Base-by-base conservation (phyloP, 2,797 vertebrate genomes). In the Sciurus carolinensis region DNA sequence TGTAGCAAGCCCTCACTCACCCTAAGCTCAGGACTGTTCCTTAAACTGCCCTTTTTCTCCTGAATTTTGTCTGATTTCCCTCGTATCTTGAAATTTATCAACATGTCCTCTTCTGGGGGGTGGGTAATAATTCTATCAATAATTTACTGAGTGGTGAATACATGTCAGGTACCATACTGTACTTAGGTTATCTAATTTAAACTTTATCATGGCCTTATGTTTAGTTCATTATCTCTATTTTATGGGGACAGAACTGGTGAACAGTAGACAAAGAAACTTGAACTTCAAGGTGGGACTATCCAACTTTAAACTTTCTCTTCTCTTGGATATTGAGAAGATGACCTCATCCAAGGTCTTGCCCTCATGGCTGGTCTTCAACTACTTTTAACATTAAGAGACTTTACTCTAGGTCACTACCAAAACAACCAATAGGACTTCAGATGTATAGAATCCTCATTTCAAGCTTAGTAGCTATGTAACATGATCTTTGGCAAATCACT, bases 1-100 rank as follows among this genome's bases (percentile, higher is more conserved):
- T 39, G 0, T 26, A 24, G 11, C 7, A 28, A 50, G 24, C 13
- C 3, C 0, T 18, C 47, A 17, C 0, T 1, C 42, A 22, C 30
- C 5, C 33, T 87, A 24, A 69, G 30, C 26, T 47, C 26, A 52
- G 52, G 7, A 44, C 0, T 15, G 22, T 17, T 66, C 1, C 9
- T 18, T 17, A 39, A 3, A 26, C 39, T 26, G 8, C 6, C 3
- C 26, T 62, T 22, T n/a, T 13, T 30, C 11, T n/a, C 59, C 5
- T 83, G 42, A 12, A 54, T 47, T 64, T 66, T 54, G 4, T 26
- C 12, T 50, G 36, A 11, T 67, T 72, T 50, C 50, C 42, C 69
- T 69, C 59, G 1, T 17, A 75, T 44, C 13, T 67, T 84, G 28
- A 75, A 28, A 11, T 28, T 71, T 50, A 73, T 22, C 66, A 67